Conservation (phyloP, 1,140 invertebrate genomes). For the Drosophila micromelanica region DNA sequence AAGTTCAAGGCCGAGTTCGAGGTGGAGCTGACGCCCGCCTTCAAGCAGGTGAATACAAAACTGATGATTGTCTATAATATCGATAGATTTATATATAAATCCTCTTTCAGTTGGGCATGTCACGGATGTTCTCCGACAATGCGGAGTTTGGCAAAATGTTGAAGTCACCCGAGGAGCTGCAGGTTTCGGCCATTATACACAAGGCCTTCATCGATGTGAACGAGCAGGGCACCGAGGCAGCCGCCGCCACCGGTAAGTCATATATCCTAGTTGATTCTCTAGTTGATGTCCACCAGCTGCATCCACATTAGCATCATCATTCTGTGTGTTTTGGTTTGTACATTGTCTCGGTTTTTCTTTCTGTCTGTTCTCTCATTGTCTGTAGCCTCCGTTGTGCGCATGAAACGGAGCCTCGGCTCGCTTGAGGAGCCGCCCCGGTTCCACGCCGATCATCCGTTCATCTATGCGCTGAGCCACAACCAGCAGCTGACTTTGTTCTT, state of each 20-base stretch:
- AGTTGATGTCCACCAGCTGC: too few species aligned
- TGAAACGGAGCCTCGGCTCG: constrained; percentile 53
- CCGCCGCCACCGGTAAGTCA: constrained; percentile 84
- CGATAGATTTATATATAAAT: background rate
- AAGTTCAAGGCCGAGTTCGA: constrained; percentile 87
- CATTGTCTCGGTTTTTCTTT: constrained; percentile 16
- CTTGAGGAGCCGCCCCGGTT: constrained; percentile 53
- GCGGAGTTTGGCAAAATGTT: constrained; percentile 88
- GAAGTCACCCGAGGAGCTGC: constrained; percentile 84
- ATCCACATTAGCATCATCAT: background rate
- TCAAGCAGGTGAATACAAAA: constrained; percentile 84
- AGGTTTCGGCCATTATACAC: constrained; percentile 86
- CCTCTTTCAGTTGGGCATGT: constrained; percentile 86
- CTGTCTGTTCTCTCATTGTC: constrained; percentile 56
- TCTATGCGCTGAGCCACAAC: constrained; percentile 61
- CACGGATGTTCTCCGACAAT: constrained; percentile 85
- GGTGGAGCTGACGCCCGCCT: constrained; percentile 85
- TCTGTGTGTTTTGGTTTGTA: constrained; percentile 37
- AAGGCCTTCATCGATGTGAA: constrained; percentile 87
- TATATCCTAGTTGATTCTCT: background rate
- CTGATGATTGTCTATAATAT: too few species aligned
- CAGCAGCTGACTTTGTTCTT: constrained; percentile 51
- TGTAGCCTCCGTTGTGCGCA: constrained; percentile 60
- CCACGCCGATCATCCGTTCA: constrained; percentile 76
- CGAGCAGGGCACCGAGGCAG: constrained; percentile 86